A percentile compares a stretch with the other conserved stretches of the same genome.
Conservation (phyloP, 2,113 vertebrate genomes). For the Actinemys pallida region DNA sequence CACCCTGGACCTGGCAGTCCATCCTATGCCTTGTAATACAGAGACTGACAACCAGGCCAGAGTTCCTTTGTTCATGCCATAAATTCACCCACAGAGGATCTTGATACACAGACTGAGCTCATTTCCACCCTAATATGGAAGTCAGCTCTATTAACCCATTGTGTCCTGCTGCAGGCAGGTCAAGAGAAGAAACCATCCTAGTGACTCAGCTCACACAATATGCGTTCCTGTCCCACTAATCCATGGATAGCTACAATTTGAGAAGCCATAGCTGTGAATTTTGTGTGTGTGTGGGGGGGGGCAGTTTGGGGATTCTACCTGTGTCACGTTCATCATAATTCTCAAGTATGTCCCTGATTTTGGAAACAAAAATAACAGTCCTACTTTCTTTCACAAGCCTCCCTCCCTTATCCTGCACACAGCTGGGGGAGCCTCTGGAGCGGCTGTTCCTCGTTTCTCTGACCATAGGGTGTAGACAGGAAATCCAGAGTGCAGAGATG, state of each 20-base stretch:
- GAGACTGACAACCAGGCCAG: neutral
- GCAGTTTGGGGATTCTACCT: neutral
- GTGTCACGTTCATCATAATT: neutral
- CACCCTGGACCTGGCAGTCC: neutral
- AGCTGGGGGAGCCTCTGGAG: neutral
- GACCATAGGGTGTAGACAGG: neutral
- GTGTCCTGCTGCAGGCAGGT: neutral
- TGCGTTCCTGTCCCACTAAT: no score
- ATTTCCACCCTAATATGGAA: neutral
- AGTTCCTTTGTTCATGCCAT: neutral
- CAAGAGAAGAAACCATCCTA: neutral
- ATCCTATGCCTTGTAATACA: neutral
- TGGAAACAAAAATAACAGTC: neutral
- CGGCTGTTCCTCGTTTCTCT: neutral
- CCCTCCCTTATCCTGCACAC: neutral
- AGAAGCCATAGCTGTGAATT: neutral
- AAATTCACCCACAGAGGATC: neutral
- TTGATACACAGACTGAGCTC: neutral
- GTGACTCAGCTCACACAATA: no score
- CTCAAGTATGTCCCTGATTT: neutral
- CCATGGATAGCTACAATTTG: neutral
- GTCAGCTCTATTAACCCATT: no score
- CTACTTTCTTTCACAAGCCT: neutral
- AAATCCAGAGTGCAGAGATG: neutral
- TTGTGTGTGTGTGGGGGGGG: neutral